These are phyloP conservation scores for Celastrina argiolus DNA, from an alignment of 2,888 invertebrate genomes.

Conservation along the genomic window DNA sequence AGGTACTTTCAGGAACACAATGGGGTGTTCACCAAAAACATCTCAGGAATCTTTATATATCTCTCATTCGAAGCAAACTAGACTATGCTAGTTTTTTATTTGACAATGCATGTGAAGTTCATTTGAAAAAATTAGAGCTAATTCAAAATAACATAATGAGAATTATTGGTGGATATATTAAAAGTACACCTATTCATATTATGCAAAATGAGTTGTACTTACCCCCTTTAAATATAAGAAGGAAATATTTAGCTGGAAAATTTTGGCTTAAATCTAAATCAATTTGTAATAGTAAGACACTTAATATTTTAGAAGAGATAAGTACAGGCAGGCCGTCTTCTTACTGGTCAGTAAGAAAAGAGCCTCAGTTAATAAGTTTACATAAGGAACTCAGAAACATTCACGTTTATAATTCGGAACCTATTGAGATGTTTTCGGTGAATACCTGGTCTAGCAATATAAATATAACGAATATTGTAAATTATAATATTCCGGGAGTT, in stretches of 20 bases:
- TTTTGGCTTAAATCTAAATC: slow-evolving; percentile 7
- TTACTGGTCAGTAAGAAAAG: too few relatives aligned
- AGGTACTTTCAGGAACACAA: slow-evolving; percentile 25
- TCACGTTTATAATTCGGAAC: too few relatives aligned
- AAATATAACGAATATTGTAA: too few relatives aligned
- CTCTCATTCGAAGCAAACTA: slow-evolving; percentile 23
- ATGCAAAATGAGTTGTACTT: slow-evolving; percentile 29
- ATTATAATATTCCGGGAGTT: too few relatives aligned
- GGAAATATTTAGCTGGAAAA: slow-evolving; percentile 25
- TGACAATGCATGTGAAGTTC: slow-evolving; percentile 6
- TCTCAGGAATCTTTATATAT: slow-evolving; percentile 25
- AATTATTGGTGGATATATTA: slow-evolving; percentile 23
- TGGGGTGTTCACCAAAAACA: slow-evolving; percentile 30
- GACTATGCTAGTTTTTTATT: slow-evolving; percentile 28
- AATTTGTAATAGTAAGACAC: too few relatives aligned
- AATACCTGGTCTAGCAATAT: too few relatives aligned
- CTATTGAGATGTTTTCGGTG: too few relatives aligned
- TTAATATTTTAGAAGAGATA: too few relatives aligned
- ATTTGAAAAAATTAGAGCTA: neutral
- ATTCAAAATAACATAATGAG: slow-evolving; percentile 7
- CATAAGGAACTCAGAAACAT: too few relatives aligned
- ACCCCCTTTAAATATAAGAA: slow-evolving; percentile 24
- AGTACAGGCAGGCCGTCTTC: too few relatives aligned
- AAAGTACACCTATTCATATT: slow-evolving; percentile 17
- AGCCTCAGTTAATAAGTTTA: too few relatives aligned